Evolutionary conservation across 53 echinoderm and acorn worm species (phyloP).

Genomic region (Patiria pectinifera): DNA sequence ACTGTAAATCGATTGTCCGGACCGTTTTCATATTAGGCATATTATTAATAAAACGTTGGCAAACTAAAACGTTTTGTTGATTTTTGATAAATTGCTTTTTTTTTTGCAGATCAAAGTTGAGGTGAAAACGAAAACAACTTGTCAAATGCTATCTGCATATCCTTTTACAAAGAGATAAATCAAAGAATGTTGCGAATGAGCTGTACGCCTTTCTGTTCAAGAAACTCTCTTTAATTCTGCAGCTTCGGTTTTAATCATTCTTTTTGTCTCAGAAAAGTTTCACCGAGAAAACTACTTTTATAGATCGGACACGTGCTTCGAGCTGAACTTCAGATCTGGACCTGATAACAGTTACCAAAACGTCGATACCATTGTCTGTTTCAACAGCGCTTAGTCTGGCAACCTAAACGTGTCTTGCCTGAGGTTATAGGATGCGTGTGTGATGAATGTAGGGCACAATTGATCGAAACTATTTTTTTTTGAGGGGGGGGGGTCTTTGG

Average conservation of each 20-base stretch:
- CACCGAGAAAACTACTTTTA: neutral
- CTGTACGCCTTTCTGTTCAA: neutral
- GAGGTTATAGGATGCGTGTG: neutral
- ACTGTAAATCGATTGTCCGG: too few species aligned
- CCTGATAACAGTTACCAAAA: conserved; percentile 11
- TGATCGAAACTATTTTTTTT: neutral
- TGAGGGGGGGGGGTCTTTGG: neutral
- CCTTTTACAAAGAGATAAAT: too few species aligned
- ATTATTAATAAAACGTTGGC: too few species aligned
- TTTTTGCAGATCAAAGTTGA: too few species aligned
- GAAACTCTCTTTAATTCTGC: neutral
- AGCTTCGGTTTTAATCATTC: neutral
- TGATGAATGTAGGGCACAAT: neutral
- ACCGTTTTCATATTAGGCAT: too few species aligned
- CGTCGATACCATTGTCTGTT: conserved; percentile 31
- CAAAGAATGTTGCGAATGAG: too few species aligned
- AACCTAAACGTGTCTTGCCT: conserved; percentile 20
- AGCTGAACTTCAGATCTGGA: conserved; percentile 11
- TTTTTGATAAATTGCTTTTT: too few species aligned
- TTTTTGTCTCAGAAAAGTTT: neutral
- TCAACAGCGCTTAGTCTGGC: conserved; percentile 1
- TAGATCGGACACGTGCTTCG: neutral
- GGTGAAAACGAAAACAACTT: too few species aligned
- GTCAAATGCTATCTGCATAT: too few species aligned
- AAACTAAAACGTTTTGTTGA: too few species aligned